Conservation (phyloP, 2,888 invertebrate species). For the Pecten maximus region DNA sequence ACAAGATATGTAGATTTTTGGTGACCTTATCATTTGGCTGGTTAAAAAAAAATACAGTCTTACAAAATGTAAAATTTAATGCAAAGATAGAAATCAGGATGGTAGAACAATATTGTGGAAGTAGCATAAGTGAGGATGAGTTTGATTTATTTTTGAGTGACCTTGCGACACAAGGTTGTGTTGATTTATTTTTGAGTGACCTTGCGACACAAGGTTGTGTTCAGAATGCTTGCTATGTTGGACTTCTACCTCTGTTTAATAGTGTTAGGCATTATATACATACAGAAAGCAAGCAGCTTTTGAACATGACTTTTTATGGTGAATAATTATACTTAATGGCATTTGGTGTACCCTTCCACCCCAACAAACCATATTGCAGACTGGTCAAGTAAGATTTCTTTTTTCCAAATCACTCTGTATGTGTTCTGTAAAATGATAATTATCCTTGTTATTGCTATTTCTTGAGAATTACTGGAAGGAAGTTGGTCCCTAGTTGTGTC, state of each 20-base stretch:
- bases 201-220: constrained; percentile 28
- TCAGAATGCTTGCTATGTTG: constrained; percentile 22
- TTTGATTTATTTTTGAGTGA: constrained; percentile 6
- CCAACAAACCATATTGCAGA: background rate
- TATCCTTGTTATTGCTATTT: too few relatives aligned
- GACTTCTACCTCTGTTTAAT: constrained; percentile 26
- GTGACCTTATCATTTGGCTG: too few relatives aligned
- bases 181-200: background rate
- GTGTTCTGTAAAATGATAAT: too few relatives aligned
- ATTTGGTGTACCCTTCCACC: constrained; percentile 23
- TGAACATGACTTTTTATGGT: constrained; percentile 16
- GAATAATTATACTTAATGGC: constrained; percentile 1
- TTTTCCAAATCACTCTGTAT: too few relatives aligned
- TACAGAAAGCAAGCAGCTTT: constrained; percentile 34
- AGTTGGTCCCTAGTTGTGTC: too few relatives aligned
- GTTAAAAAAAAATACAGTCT: too few relatives aligned
- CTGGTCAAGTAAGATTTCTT: background rate
- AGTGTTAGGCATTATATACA: constrained; percentile 29
- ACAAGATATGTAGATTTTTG: too few relatives aligned
- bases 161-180: constrained; percentile 27
- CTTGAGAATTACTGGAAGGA: too few relatives aligned
- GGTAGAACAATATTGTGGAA: too few relatives aligned
- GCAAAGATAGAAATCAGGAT: background rate
- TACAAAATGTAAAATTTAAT: too few relatives aligned
- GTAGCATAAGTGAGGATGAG: background rate